Evolutionary conservation across 2,113 vertebrate genomes (phyloP), one percentile per base, ranked within the genome.

Genomic region (Perognathus longimembris): DNA sequence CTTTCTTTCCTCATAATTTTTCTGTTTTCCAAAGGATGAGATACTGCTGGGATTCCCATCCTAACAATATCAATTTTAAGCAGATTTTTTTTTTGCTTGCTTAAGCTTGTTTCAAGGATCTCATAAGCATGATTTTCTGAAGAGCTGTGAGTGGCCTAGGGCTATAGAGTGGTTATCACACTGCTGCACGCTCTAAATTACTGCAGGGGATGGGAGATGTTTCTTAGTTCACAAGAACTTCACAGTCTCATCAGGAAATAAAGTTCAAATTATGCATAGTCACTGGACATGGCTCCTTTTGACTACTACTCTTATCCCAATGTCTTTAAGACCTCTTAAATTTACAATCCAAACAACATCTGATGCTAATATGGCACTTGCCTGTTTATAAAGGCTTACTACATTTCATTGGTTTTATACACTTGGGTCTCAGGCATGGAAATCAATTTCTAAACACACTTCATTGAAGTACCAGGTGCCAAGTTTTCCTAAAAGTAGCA

Each of bases 11-110:
- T 83, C 17, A 45, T 24, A n/a, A 11, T 63, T 45, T 70, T 78
- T 91, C 77, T 85, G 34, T 78, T 83, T 95, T 84, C 38, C 54
- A 63, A 80, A 61, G 57, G 32, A 40, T 63, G 36, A 86, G 38
- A 26, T 50, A 38, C 38, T 75, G 40, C 61, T 3, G 12, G 30
- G 6, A 74, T 90, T 96, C 91, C 88, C 69, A 14, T 92, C 54
- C n/a, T 40, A 77, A 6, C 38, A 85, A 61, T 21, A 34, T 26
- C 45, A 1, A 54, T 88, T 89, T 95, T 73, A 88, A 79, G 24
- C 36, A 66, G 69, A 54, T 11, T 82, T 69, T 8, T 21, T n/a
- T 67, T 45, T 64, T 30, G 9, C 69, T 88, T 34, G 69, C 89
- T 89, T 75, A 85, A 71, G 26, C 21, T 79, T 61, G 15, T 80